Conservation (phyloP, 2,113 vertebrate species). For the Nymphicus hollandicus region DNA sequence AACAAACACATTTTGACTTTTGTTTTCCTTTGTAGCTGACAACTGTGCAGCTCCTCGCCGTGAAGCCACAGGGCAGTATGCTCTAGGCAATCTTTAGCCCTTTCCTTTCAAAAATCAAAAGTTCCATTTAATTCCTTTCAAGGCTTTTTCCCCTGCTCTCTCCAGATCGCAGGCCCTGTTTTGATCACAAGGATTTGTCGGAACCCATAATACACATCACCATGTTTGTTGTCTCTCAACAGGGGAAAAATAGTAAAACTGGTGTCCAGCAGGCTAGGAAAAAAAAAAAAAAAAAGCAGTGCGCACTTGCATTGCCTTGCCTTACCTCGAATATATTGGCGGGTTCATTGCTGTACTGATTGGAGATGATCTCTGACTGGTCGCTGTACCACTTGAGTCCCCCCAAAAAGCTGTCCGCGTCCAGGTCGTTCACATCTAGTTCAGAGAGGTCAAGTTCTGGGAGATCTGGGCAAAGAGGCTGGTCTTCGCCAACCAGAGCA, state of each 20-base stretch:
- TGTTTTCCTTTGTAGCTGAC: slow-evolving; percentile 5
- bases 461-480: slow-evolving; percentile 98
- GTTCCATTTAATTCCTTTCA: not conserved
- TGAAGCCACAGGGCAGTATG: slow-evolving; percentile 3
- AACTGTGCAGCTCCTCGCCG: not conserved
- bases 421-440: slow-evolving; percentile 97
- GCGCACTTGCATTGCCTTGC: not conserved
- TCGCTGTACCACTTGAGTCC: slow-evolving; percentile 99
- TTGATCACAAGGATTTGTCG: not conserved
- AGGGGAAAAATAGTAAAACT: not conserved
- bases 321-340: slow-evolving; percentile 97
- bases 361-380: slow-evolving; percentile 98
- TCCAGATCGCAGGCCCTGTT: not conserved
- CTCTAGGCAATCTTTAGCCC: not conserved
- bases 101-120: slow-evolving; percentile 9
- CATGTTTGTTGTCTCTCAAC: not conserved
- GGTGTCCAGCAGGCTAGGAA: not conserved
- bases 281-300: not conserved
- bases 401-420: slow-evolving; percentile 94
- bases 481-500: slow-evolving; percentile 99
- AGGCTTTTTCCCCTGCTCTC: not conserved
- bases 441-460: slow-evolving; percentile 99
- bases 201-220: not conserved
- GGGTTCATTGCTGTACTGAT: slow-evolving; percentile 94
- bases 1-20: slow-evolving; percentile 6